Conservation (phyloP, 2,113 vertebrate genomes). For the Tupaia chinensis region DNA sequence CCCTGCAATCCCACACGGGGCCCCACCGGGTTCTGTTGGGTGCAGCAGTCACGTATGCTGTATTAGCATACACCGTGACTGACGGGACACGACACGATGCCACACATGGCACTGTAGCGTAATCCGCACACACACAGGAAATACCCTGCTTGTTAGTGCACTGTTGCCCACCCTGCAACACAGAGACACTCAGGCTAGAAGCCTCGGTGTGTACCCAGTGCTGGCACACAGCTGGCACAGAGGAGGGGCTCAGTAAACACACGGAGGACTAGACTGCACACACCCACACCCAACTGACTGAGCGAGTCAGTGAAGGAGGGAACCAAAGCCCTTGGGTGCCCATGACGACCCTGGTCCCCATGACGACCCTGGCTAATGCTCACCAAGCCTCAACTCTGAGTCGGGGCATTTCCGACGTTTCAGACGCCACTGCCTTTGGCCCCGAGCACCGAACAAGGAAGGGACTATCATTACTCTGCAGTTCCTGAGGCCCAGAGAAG, state of each 20-base stretch:
- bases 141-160: fast-evolving
- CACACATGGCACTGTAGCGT: fast-evolving
- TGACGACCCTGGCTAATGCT: fast-evolving
- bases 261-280: neutral
- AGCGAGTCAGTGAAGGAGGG: neutral
- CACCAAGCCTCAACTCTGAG: neutral
- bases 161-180: neutral
- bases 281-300: fast-evolving
- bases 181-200: too few relatives aligned
- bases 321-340: fast-evolving
- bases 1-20: fast-evolving
- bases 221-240: neutral
- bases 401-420: neutral
- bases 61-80: fast-evolving
- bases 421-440: fast-evolving
- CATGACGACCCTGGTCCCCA: fast-evolving
- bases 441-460: neutral
- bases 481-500: neutral
- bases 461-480: too few relatives aligned
- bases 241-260: neutral
- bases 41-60: fast-evolving
- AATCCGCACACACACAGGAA: fast-evolving
- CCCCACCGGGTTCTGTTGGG: fast-evolving
- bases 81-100: fast-evolving
- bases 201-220: neutral